Percentiles rank a stretch among this genome's conserved stretches.
phyloP scores from a whole-genome alignment of 1,140 invertebrate species.

The Octopus bimaculoides region DNA sequence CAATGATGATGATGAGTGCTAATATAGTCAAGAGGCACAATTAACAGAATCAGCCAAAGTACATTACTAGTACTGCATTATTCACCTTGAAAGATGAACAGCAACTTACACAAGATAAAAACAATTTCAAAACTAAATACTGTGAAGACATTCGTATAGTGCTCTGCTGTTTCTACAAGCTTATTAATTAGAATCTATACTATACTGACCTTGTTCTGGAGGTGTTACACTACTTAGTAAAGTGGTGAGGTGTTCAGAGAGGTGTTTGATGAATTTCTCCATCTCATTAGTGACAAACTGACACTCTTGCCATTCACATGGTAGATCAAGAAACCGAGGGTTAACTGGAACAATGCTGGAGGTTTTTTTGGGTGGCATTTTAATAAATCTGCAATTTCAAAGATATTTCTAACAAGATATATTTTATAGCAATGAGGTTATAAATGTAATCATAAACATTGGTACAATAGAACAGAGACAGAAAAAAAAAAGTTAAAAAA shows the following conservation, averaged over 20 bases:
- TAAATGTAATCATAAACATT: too few species aligned
- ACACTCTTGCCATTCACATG: slow-evolving; percentile 35
- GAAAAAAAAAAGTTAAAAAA: too few species aligned
- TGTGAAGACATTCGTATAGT: background rate
- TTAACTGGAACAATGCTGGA: slow-evolving; percentile 14
- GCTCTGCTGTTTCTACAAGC: background rate
- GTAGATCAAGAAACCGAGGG: slow-evolving; percentile 19
- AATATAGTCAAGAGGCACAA: too few species aligned
- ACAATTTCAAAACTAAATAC: background rate
- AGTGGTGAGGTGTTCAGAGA: slow-evolving; percentile 30
- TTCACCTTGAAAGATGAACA: background rate
- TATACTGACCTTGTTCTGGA: slow-evolving; percentile 7
- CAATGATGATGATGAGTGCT: too few species aligned
- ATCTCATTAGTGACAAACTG: slow-evolving; percentile 25
- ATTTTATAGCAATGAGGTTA: too few species aligned
- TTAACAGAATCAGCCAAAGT: too few species aligned
- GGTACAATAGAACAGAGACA: too few species aligned
- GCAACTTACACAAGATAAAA: background rate
- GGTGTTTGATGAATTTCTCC: slow-evolving; percentile 32
- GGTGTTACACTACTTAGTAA: background rate
- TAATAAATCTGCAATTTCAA: background rate
- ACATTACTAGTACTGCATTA: background rate
- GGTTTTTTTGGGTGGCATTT: background rate
- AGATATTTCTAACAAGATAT: too few species aligned
- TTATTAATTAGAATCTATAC: background rate